These are phyloP conservation scores for Vanessa cardui DNA, from an alignment of 2,888 invertebrate species.

Conservation along the genomic window DNA sequence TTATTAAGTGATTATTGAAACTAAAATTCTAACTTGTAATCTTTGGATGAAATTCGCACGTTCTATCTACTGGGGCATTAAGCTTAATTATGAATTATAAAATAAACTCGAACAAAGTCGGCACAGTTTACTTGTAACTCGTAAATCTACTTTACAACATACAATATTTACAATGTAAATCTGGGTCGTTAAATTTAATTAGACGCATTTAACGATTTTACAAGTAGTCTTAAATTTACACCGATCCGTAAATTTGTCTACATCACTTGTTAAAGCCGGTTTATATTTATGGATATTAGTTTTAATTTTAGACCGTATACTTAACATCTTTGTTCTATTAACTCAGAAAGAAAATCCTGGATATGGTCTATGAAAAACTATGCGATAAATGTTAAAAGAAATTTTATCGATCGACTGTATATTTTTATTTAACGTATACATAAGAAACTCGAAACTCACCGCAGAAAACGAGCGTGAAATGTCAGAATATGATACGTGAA, in stretches of 20 bases:
- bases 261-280: not conserved
- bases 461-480: no score
- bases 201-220: constrained; percentile 16
- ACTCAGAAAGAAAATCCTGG: no score
- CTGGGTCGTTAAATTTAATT: constrained; percentile 16
- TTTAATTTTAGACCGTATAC: not conserved
- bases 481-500: no score
- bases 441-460: no score
- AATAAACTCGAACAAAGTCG: not conserved
- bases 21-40: no score
- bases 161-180: constrained; percentile 26
- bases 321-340: no score
- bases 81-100: not conserved
- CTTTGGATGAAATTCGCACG: not conserved
- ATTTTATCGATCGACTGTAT: no score
- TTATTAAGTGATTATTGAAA: no score
- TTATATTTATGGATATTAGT: constrained; percentile 16
- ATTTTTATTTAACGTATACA: no score
- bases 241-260: constrained; percentile 11
- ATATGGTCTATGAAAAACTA: no score
- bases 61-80: not conserved
- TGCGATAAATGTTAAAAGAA: no score
- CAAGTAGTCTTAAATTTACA: constrained; percentile 22
- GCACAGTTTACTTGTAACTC: not conserved
- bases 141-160: constrained; percentile 10